Percentiles rank a stretch among this genome's conserved stretches.
Evolutionary conservation across 1,140 invertebrate species (phyloP).

Genomic region (Zaprionus inermis): DNA sequence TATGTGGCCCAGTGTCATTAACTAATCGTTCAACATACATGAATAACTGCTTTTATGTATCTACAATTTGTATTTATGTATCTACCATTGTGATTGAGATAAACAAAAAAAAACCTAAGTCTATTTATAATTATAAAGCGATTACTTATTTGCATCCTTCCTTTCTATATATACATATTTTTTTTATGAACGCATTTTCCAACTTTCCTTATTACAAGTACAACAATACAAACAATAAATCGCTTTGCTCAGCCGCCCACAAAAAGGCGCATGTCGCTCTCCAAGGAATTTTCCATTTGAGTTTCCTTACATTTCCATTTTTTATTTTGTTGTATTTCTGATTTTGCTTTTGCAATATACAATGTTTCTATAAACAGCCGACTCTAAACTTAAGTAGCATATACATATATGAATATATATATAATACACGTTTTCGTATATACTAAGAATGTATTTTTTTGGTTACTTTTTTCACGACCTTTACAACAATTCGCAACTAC

Average conservation of each 20-base stretch:
- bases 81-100: slow-evolving; percentile 38
- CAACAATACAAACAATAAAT: slow-evolving; percentile 25
- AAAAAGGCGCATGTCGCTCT: slow-evolving; percentile 40
- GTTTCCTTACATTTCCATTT: neutral
- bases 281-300: slow-evolving; percentile 12
- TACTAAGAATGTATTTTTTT: slow-evolving; percentile 71
- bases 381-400: slow-evolving; percentile 46
- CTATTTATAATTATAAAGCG: slow-evolving; percentile 28
- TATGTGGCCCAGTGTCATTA: slow-evolving; percentile 31
- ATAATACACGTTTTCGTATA: slow-evolving; percentile 63
- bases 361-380: slow-evolving; percentile 3
- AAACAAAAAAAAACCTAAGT: slow-evolving; percentile 20
- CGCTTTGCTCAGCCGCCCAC: slow-evolving; percentile 32
- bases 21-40: slow-evolving; percentile 35
- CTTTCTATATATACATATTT: slow-evolving; percentile 7
- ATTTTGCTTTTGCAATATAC: slow-evolving; percentile 34
- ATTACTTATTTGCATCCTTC: slow-evolving; percentile 40
- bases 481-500: slow-evolving; percentile 54
- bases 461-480: slow-evolving; percentile 71
- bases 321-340: slow-evolving; percentile 10
- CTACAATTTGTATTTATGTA: slow-evolving; percentile 31
- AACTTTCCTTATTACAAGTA: slow-evolving; percentile 26
- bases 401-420: slow-evolving; percentile 13
- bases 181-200: slow-evolving; percentile 36
- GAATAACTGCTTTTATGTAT: slow-evolving; percentile 46